A percentile compares a stretch with the other conserved stretches of the same genome.
Evolutionary conservation across 2,797 vertebrate genomes (phyloP).

Genomic region (Triplophysa yarkandensis): DNA sequence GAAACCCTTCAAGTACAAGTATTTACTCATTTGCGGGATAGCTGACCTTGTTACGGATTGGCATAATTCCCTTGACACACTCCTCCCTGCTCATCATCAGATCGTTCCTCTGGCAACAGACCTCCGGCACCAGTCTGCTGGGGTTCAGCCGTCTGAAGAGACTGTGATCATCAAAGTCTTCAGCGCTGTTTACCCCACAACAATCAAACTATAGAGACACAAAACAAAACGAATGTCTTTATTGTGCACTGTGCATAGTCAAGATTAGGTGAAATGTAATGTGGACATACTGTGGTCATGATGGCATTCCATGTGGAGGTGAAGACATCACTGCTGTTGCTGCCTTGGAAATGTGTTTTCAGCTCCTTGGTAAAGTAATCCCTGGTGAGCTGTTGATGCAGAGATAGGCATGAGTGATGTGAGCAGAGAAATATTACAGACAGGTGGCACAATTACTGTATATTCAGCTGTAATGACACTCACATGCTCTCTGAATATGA

Average conservation of each 20-base stretch:
- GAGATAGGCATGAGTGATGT: slow-evolving; percentile 19
- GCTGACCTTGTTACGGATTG: slow-evolving; percentile 83
- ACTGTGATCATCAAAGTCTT: slow-evolving; percentile 84
- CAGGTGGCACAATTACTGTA: slow-evolving; percentile 4
- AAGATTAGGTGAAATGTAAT: not conserved
- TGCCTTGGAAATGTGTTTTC: slow-evolving; percentile 85
- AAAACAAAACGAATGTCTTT: slow-evolving; percentile 18
- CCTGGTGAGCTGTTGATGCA: slow-evolving; percentile 81
- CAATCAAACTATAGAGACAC: slow-evolving; percentile 82
- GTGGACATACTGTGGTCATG: slow-evolving; percentile 86
- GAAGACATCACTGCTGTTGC: slow-evolving; percentile 84
- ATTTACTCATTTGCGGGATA: not conserved
- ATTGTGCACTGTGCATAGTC: not conserved
- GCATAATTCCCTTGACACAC: slow-evolving; percentile 76
- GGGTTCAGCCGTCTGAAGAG: slow-evolving; percentile 73
- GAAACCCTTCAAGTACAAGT: not conserved
- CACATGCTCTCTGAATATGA: slow-evolving; percentile 92
- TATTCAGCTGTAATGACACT: slow-evolving; percentile 62
- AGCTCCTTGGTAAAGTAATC: slow-evolving; percentile 91
- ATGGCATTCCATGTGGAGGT: slow-evolving; percentile 91
- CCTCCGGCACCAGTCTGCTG: slow-evolving; percentile 74
- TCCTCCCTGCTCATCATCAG: slow-evolving; percentile 78
- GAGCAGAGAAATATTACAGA: slow-evolving; percentile 2
- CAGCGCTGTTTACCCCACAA: slow-evolving; percentile 87
- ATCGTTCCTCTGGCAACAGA: slow-evolving; percentile 83